phyloP scores from a whole-genome alignment of 2,888 invertebrate genomes.

The Drosophila leonis region DNA sequence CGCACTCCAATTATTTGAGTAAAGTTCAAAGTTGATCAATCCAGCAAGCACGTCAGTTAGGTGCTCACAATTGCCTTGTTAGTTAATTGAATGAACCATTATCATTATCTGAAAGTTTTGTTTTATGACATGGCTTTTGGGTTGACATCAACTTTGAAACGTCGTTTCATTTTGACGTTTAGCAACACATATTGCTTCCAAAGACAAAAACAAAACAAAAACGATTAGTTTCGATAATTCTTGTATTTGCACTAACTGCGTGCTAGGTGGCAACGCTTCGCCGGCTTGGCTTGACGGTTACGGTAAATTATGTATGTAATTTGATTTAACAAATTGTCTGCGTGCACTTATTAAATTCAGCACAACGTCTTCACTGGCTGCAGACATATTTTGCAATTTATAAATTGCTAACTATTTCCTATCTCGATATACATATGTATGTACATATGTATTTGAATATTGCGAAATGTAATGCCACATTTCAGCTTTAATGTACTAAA shows the following conservation, averaged over 20 bases:
- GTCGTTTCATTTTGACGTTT: neutral
- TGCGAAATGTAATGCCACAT: constrained; percentile 53
- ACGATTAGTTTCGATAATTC: constrained; percentile 34
- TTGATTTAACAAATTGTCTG: constrained; percentile 79
- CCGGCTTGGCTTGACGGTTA: constrained; percentile 47
- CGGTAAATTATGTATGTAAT: constrained; percentile 72
- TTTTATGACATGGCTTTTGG: neutral
- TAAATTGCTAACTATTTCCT: constrained; percentile 31
- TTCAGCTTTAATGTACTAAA: constrained; percentile 57
- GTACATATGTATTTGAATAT: constrained; percentile 3
- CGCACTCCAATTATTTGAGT: constrained; percentile 28
- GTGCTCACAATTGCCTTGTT: constrained; percentile 16
- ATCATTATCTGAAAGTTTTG: constrained; percentile 5
- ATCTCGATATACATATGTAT: neutral
- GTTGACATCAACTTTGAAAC: neutral
- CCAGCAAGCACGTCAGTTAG: constrained; percentile 18
- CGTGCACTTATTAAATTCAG: constrained; percentile 65
- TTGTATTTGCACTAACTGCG: constrained; percentile 19
- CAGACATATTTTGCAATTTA: constrained; percentile 62
- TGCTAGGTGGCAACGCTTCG: constrained; percentile 57
- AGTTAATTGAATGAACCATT: constrained; percentile 10
- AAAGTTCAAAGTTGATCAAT: constrained; percentile 79
- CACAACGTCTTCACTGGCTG: constrained; percentile 11
- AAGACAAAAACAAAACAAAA: neutral
- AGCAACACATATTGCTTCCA: neutral